Base-by-base conservation (phyloP, 2,888 invertebrate genomes). In the Anthrax anthrax region DNA sequence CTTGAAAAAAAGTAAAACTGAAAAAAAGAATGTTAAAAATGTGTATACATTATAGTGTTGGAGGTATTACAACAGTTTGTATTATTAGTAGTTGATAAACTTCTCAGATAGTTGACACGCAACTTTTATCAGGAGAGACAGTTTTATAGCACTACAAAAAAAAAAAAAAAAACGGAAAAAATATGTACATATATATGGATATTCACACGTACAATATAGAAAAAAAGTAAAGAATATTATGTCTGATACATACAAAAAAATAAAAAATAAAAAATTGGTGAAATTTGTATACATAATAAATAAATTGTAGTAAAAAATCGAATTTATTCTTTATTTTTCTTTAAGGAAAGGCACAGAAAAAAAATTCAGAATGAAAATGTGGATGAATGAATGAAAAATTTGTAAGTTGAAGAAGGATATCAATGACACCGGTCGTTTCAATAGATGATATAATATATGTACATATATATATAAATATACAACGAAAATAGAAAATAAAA, bases 1-100 rank as follows among this genome's bases (percentile, higher is more conserved):
- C 9, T 16, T 17, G 29, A 23, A 29, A 29, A 29, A 19, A 23
- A 19, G 12, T 38, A 14, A 38, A 17, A n/a, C n/a, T n/a, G n/a
- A 23, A 23, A 39, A 18, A 23, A 18, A 23, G 19, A 38, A 16
- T 38, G n/a, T n/a, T n/a, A n/a, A 38, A 17, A 38, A 38, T 12
- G 16, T 17, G 38, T 38, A 38, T 14, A 37, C 8, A 14, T 6
- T 23, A 23, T 23, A 23, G 23, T 23, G 23, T 10, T 18, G 4
- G 39, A 39, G 19, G 39, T 39, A 39, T 18, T 14, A 17, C 29
- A 41, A 29, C 18, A 18, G 5, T 27, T 34, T 43, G 36, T 36
- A 19, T 37, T 36, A 43, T 36, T 36, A 37, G n/a, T n/a, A n/a
- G 43, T 37, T 43, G 43, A 43, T 43, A 43, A 43, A 43, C 37